Percentiles rank a stretch among this genome's conserved stretches.
phyloP scores from a whole-genome alignment of 2,113 vertebrate species.

The Atlantisia rogersi region DNA sequence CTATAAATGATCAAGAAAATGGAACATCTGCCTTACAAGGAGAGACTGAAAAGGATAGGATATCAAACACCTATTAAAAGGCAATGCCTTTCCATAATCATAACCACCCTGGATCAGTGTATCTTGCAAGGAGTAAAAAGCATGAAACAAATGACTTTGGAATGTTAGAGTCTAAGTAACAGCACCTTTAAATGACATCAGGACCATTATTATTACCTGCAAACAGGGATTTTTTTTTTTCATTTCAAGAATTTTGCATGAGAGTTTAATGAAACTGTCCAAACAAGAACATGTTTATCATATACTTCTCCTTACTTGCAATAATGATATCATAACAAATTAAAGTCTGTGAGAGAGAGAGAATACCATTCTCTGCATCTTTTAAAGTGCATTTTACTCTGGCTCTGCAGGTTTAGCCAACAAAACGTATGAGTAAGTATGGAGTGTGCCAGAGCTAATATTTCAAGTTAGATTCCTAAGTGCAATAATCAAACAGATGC shows the following conservation, averaged over 20 bases:
- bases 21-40: background rate
- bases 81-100: background rate
- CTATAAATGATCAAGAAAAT: background rate
- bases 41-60: background rate
- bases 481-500: background rate
- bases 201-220: background rate
- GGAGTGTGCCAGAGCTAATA: background rate
- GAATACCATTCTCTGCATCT: background rate
- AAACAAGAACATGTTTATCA: background rate
- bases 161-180: background rate
- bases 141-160: background rate
- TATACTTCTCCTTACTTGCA: background rate
- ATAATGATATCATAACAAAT: background rate
- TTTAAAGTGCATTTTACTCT: background rate
- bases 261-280: background rate
- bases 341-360: background rate
- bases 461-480: background rate
- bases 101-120: background rate
- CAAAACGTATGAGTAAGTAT: background rate
- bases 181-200: background rate
- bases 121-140: background rate
- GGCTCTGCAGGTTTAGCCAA: background rate
- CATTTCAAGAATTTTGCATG: background rate
- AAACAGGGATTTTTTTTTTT: rapidly evolving
- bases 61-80: background rate